Base-by-base conservation (phyloP, 2,888 invertebrate species). In the Dendrolimus pini region DNA sequence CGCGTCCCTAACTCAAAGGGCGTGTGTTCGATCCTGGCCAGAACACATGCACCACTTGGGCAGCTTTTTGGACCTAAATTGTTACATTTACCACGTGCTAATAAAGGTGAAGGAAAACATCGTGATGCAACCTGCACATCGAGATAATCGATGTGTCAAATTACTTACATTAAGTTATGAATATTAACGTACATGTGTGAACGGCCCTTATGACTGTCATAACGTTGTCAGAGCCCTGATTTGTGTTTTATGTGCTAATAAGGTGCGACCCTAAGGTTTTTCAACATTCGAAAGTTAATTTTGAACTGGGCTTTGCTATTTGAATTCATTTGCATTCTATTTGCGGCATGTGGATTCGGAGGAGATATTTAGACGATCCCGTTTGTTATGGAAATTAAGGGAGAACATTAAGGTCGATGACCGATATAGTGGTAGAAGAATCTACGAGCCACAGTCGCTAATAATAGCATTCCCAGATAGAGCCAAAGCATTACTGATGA, bases 201-300 rank as follows among this genome's bases (percentile, higher is more conserved):
- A 41, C 59, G 63, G 61, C 9, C 60, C 64, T 62, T 64, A 58
- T 62, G 65, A 66, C 62, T 62, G 64, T 69, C 67, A 65, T 69
- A 47, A 47, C 47, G 67, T 65, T 64, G 64, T 59, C 64, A 54
- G 57, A 55, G 59, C 61, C 59, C 67, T 65, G 71, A 67, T 69
- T 73, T 69, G 60, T 63, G 70, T 72, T 78, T 75, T 69, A 72
- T 71, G 73, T 74, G 74, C 66, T 78, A 78, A 78, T 75, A 72
- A 75, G 70, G 62, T 64, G 41, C 67, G 71, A 63, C 72, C 72
- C 74, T 70, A 71, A 69, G 72, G 71, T 72, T 77, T 74, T 72
- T 75, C 72, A 75, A 74, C 68, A 71, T 68, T 70, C 71, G 64
- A 67, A 71, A 71, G 73, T 78, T 78, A 77, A 78, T 77, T 78